These are phyloP conservation scores for Cataglyphis albicans DNA, from an alignment of 2,888 invertebrate genomes.

Conservation along the genomic window DNA sequence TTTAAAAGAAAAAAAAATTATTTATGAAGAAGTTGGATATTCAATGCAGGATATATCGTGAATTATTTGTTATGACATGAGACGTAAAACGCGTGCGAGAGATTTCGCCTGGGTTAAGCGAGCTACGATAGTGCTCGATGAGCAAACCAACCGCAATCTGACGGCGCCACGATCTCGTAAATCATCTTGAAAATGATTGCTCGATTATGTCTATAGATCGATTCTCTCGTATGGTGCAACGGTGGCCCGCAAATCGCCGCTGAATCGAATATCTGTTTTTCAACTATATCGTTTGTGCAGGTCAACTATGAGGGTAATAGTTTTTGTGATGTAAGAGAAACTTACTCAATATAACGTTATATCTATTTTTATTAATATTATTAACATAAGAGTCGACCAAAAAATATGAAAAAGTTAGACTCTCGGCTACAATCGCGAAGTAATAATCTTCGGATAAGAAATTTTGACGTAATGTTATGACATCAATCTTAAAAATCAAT, in stretches of 20 bases:
- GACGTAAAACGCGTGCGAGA: background rate
- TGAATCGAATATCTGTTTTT: slow-evolving; percentile 49
- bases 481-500: background rate
- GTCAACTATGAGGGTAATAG: slow-evolving; percentile 41
- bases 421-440: background rate
- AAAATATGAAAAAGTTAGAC: slow-evolving; percentile 12
- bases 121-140: slow-evolving; percentile 33
- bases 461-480: background rate
- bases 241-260: slow-evolving; percentile 40
- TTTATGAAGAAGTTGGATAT: background rate
- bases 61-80: slow-evolving; percentile 20
- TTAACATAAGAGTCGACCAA: background rate
- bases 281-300: slow-evolving; percentile 44
- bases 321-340: slow-evolving; percentile 20
- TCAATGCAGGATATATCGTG: background rate
- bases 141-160: slow-evolving; percentile 59
- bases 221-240: slow-evolving; percentile 59
- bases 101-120: slow-evolving; percentile 38
- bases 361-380: slow-evolving; percentile 2
- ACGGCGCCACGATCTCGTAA: slow-evolving; percentile 66
- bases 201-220: slow-evolving; percentile 68
- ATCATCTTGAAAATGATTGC: slow-evolving; percentile 67
- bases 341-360: slow-evolving; percentile 20
- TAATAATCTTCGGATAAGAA: background rate
- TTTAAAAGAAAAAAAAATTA: background rate